Conservation (phyloP, 2,888 invertebrate genomes). For the Ochropleura plecta region DNA sequence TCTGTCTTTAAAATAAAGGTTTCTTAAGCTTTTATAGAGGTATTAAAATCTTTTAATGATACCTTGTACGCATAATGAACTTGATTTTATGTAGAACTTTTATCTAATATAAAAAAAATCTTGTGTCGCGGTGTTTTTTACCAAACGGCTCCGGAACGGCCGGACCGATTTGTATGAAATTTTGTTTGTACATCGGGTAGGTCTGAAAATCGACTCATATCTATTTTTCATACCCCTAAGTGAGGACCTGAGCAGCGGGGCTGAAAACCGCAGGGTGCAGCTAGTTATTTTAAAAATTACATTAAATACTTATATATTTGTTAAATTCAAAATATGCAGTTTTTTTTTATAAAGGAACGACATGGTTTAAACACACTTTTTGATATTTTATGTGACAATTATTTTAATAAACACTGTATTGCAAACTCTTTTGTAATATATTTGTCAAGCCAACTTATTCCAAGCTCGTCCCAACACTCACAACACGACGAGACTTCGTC, state of each 20-base stretch:
- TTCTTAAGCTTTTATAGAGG: conserved; percentile 35
- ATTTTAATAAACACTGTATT: not conserved
- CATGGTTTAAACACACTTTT: not conserved
- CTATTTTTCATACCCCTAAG: no score
- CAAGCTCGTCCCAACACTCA: conserved; percentile 17
- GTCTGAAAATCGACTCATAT: no score
- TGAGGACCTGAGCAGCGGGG: no score
- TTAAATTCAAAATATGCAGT: not conserved
- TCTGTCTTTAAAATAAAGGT: conserved; percentile 32
- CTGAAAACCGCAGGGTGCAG: no score
- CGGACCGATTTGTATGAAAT: no score
- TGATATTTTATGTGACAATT: not conserved
- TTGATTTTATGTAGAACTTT: conserved; percentile 22
- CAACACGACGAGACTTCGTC: not conserved
- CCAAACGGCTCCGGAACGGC: no score
- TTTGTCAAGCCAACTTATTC: not conserved
- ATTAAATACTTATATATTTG: no score
- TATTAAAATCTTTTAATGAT: conserved; percentile 45
- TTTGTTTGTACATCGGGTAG: no score
- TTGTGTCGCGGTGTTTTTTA: no score
- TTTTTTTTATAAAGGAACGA: not conserved
- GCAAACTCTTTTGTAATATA: not conserved
- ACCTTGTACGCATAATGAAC: conserved; percentile 25
- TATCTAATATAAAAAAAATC: no score
- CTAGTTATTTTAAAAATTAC: no score